Conservation (phyloP, 2,113 vertebrate species). For the Tinamus guttatus region DNA sequence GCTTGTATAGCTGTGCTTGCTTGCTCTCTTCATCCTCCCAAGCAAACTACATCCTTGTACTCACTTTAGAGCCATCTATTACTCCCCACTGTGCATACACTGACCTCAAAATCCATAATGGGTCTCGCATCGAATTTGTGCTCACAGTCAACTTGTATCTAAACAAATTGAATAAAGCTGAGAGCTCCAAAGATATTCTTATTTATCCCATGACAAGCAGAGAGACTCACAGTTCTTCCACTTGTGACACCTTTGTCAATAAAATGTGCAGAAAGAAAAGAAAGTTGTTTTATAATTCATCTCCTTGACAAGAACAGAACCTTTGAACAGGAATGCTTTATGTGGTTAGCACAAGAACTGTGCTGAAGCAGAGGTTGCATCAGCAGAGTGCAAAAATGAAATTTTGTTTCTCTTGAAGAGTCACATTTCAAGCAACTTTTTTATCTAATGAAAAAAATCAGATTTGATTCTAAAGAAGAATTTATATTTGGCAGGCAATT, state of each 20-base stretch:
- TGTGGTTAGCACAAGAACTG: not conserved
- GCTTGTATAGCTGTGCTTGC: not conserved
- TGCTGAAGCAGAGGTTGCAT: not conserved
- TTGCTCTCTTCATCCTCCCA: not conserved
- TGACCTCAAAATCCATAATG: constrained; percentile 75
- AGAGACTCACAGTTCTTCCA: constrained; percentile 71
- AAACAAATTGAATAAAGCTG: constrained; percentile 80
- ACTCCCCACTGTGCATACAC: constrained; percentile 14
- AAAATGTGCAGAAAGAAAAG: constrained; percentile 73
- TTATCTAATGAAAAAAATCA: not conserved
- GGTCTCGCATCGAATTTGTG: constrained; percentile 72
- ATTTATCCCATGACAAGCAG: constrained; percentile 75
- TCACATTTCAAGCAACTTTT: constrained; percentile 7
- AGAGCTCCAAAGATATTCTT: constrained; percentile 69
- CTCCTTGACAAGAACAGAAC: constrained; percentile 73
- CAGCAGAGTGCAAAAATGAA: not conserved
- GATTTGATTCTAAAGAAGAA: constrained; percentile 60
- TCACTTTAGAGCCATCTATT: constrained; percentile 40
- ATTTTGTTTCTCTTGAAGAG: not conserved
- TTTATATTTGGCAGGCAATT: constrained; percentile 57
- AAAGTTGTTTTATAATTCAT: constrained; percentile 80
- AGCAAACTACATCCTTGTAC: not conserved
- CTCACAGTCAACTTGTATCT: constrained; percentile 66
- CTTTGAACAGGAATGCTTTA: constrained; percentile 27
- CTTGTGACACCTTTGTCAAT: constrained; percentile 81